Evolutionary conservation across 2,888 invertebrate species (phyloP).

Genomic region (Dorcus parallelipipedus): DNA sequence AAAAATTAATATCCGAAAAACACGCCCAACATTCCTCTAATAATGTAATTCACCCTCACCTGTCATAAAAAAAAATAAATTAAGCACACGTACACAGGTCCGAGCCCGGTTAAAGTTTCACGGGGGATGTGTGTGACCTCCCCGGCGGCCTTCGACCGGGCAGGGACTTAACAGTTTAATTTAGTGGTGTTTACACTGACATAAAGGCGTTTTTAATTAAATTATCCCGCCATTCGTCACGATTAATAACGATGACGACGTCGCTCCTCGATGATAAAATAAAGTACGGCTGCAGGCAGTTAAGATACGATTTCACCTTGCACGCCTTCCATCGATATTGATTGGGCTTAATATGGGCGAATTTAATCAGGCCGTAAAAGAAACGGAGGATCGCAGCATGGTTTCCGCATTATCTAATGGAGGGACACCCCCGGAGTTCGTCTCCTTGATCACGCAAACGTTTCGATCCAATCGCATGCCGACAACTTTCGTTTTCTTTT

Average conservation of each 20-base stretch:
- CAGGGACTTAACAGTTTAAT: neutral
- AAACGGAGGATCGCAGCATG: neutral
- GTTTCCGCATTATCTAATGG: constrained; percentile 2
- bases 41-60: too few relatives aligned
- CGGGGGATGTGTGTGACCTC: too few relatives aligned
- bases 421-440: neutral
- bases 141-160: too few relatives aligned
- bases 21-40: too few relatives aligned
- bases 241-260: too few relatives aligned
- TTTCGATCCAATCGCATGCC: neutral
- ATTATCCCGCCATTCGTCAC: neutral
- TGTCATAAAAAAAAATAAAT: too few relatives aligned
- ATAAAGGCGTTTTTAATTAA: constrained; percentile 1
- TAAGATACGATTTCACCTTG: neutral
- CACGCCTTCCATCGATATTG: neutral
- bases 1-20: too few relatives aligned
- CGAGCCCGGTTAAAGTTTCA: too few relatives aligned
- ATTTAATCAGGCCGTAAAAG: constrained; percentile 1
- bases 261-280: too few relatives aligned
- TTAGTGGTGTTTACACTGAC: neutral
- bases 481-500: too few relatives aligned
- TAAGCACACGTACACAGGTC: too few relatives aligned
- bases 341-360: neutral
- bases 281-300: neutral
- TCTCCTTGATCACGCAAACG: neutral